Evolutionary conservation across 2,797 vertebrate genomes (phyloP).

Genomic region (Chelonia mydas): DNA sequence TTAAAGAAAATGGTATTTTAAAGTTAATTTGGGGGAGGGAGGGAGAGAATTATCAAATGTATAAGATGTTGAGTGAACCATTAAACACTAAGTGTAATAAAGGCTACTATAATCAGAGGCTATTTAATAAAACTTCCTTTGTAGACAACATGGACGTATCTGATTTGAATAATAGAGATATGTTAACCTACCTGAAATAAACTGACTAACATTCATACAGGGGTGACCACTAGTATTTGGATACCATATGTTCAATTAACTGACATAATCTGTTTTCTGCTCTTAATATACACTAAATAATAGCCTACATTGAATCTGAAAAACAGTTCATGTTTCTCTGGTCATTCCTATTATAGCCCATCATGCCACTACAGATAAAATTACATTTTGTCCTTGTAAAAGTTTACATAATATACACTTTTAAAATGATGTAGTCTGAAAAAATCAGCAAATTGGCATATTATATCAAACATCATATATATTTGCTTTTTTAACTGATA

Average conservation of each 20-base stretch:
- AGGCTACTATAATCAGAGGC: background rate
- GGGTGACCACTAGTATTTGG: background rate
- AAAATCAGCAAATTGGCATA: background rate
- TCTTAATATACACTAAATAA: background rate
- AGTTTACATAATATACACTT: background rate
- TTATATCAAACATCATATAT: background rate
- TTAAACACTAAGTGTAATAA: no score
- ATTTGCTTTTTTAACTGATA: background rate
- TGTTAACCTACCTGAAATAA: background rate
- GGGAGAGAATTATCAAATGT: no score
- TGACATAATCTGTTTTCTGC: background rate
- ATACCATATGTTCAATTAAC: background rate
- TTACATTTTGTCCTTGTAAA: background rate
- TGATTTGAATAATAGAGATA: conserved; percentile 30
- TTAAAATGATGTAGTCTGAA: background rate
- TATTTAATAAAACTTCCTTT: background rate
- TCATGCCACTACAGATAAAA: rapidly evolving
- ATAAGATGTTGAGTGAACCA: no score
- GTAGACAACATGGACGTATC: background rate
- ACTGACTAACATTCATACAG: background rate
- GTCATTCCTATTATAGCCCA: background rate
- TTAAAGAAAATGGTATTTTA: no score
- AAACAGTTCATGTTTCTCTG: background rate
- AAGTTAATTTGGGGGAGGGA: no score
- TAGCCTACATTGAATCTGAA: background rate